A percentile compares a stretch with the other conserved stretches of the same genome.
phyloP scores from a whole-genome alignment of 2,888 invertebrate genomes.

The Melitaea athalia region DNA sequence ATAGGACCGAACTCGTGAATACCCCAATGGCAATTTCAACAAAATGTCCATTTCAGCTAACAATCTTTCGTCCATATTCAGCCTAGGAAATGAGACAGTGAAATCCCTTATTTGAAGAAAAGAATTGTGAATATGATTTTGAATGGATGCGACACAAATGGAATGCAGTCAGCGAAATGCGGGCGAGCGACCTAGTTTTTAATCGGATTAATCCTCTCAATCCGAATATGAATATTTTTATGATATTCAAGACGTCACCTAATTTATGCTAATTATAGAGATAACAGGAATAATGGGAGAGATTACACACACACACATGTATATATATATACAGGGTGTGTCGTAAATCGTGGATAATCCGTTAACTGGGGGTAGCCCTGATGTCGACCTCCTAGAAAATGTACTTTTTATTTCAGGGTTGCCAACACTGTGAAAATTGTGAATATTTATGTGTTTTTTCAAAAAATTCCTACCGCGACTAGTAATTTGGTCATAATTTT shows the following conservation, averaged over 20 bases:
- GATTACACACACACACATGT: too few relatives aligned
- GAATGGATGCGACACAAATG: neutral
- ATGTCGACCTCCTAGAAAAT: too few relatives aligned
- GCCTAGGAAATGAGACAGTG: neutral
- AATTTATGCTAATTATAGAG: neutral
- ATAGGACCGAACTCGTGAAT: neutral
- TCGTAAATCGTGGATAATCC: too few relatives aligned
- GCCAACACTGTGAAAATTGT: too few relatives aligned
- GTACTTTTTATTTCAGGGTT: too few relatives aligned
- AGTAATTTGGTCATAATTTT: too few relatives aligned
- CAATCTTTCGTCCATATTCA: neutral
- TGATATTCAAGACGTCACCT: neutral
- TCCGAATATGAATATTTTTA: slow-evolving; percentile 7
- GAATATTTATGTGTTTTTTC: too few relatives aligned
- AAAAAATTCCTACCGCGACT: too few relatives aligned
- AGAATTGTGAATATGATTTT: neutral
- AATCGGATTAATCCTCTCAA: slow-evolving; percentile 2
- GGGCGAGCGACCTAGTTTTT: slow-evolving; percentile 10
- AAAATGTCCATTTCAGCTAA: neutral
- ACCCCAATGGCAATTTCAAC: neutral
- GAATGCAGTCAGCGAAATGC: neutral
- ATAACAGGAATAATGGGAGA: neutral
- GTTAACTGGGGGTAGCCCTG: too few relatives aligned
- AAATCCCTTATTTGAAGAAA: neutral
- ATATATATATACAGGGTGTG: too few relatives aligned